Evolutionary conservation across 2,797 vertebrate species (phyloP).

Genomic region (Molossus molossus): DNA sequence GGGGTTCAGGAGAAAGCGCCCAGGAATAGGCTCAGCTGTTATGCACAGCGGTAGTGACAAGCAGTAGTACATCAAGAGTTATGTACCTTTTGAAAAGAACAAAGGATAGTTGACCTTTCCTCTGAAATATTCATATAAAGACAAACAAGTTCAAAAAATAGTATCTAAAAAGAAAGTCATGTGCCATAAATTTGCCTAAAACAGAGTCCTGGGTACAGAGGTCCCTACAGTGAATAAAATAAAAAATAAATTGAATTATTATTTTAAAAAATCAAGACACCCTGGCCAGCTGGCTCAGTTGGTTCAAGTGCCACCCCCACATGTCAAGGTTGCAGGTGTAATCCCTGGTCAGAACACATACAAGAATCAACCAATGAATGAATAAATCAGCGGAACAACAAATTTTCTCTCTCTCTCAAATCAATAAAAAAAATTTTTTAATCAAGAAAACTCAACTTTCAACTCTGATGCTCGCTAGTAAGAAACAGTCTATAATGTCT

Average conservation of each 20-base stretch:
- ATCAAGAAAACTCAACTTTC: neutral
- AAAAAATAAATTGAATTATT: constrained; percentile 41
- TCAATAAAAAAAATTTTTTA: constrained; percentile 40
- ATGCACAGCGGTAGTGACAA: neutral
- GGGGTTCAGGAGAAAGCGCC: neutral
- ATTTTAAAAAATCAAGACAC: constrained; percentile 20
- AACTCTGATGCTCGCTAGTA: neutral
- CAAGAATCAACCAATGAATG: neutral
- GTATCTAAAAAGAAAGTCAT: constrained; percentile 44
- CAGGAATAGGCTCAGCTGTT: neutral
- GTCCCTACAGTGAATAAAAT: constrained; percentile 56
- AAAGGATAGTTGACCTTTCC: neutral
- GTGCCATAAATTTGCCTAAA: constrained; percentile 1
- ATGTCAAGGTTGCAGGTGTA: neutral
- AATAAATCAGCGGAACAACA: neutral
- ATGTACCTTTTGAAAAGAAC: neutral
- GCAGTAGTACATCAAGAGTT: neutral
- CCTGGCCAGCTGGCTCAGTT: neutral
- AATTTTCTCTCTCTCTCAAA: neutral
- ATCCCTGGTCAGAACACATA: neutral
- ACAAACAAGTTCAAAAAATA: neutral
- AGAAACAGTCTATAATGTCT: constrained; percentile 41
- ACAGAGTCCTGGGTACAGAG: neutral
- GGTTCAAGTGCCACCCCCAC: neutral
- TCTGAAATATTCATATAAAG: neutral